Base-by-base conservation (phyloP, 2,797 vertebrate species). In the Sandelia bainsii region DNA sequence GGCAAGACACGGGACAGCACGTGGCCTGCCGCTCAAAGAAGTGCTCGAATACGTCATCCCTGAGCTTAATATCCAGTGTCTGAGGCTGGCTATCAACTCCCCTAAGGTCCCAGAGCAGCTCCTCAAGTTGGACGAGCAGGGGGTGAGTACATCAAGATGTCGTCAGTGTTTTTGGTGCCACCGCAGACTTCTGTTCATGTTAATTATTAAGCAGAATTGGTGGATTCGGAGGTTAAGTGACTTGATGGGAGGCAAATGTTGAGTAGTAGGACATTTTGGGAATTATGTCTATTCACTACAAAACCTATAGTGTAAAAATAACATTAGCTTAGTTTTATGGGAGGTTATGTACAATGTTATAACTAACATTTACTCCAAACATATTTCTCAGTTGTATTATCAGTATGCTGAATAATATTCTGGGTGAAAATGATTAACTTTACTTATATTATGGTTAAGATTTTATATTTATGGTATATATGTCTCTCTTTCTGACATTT, bases 91-190 rank as follows among this genome's bases (percentile, higher is more conserved):
- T 72, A 89, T 96, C 70, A 97, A 74, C 90, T 96, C 97, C 0
- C 97, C 96, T 60, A 97, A 96, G 89, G 97, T 99, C 76, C 91
- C 95, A 0, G 98, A 99, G 72, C 98, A 99, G 79, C 95, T 99
- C 8, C 96, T 99, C 58, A 98, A 98, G 87, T 92, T 99, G 51
- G 98, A 99, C 61, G 98, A 99, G 75, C 98, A 99, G 87, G 98
- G 98, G 95, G 98, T 99, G 89, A 78, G 97, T 95, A 34, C 37
- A 44, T 5, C 0, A 0, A 52, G 34, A 54, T 19, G 25, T 22
- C 44, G 50, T 54, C 10, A 6, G 7, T 52, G 56, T 23, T 69
- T 27, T 13, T 8, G 4, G 34, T 14, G 13, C 53, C 37, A 42
- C 32, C 13, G 1, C 46, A 58, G n/a, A 60, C 42, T 10, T 40